Evolutionary conservation across 2,113 vertebrate species (phyloP), one percentile per base, ranked within the genome.

Genomic region (Catharus bicknelli): DNA sequence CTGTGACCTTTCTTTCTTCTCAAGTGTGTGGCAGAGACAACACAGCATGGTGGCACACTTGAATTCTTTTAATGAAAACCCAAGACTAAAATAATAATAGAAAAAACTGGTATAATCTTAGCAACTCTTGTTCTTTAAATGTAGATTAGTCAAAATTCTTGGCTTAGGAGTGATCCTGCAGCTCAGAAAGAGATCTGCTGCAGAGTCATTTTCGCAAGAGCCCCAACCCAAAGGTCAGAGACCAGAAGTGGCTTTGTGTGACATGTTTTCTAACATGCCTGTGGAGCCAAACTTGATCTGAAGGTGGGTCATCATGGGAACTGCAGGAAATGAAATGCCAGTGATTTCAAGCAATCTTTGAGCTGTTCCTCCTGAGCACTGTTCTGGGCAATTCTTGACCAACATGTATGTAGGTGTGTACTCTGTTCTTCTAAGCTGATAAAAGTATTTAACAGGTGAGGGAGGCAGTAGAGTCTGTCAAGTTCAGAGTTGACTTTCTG

Each of bases 371-470:
- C 17, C 58, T 40, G 45, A 69, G 45, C 72, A 29, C 13, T 54
- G 4, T 30, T 29, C 77, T 63, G 27, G 51, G 32, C 17, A 63
- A 1, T 88, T 78, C 30, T 22, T 81, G 36, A 45, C 47, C 61
- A 53, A 2, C 6, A 4, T 16, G 6, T 48, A 16, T 15, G 1
- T 12, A 5, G 3, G 5, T 55, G 48, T 8, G 7, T 59, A 23
- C 32, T 34, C 23, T 30, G 3, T 86, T 77, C 16, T 16, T 74
- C 47, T 84, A 62, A 66, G 26, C 10, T 11, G 7, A n/a, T 40
- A 9, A 1, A 69, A 50, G 17, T 61, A 29, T n/a, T 83, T 73
- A 54, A 50, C 47, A 72, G 23, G 10, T 77, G 40, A 86, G 38
- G 9, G 48, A 63, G 38, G 21, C 14, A 45, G 12, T 22, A 17